Evolutionary conservation across 2,888 invertebrate genomes (phyloP), one percentile per base, ranked within the genome.

Genomic region (Neria commutata): DNA sequence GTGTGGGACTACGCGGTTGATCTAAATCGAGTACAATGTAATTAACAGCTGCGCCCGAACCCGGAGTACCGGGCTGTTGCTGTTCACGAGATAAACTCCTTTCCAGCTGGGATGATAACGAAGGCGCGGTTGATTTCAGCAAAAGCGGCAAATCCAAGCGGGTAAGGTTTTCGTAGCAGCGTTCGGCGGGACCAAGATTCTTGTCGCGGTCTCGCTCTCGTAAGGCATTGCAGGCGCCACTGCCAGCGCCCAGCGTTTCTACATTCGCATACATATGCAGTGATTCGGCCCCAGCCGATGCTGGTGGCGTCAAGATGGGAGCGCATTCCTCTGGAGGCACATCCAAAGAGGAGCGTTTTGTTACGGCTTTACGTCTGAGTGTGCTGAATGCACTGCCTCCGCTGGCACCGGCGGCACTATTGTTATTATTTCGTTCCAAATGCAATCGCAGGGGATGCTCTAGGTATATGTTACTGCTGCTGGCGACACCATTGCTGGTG

Each of bases 401-500:
- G 50, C 60, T 34, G 6, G 33, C 40, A 16, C 55, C 56, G n/a
- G 10, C n/a, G 14, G 2, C 6, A 19, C 4, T 19, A 25, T 23
- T 54, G 45, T 70, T 71, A 45, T 70, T 70, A 21, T 66, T 71
- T 26, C 72, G 66, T 24, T 78, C 78, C 54, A 67, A 71, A 29
- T 66, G 40, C 63, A 69, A 54, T 62, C 65, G 64, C 49, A 77
- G 16, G 0, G 76, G 86, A 70, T 86, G 85, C 59, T 86, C 86
- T 67, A 86, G 85, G 71, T 86, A 87, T 2, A 87, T 79, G 78
- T 87, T 87, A 40, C 85, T 70, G 47, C 69, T 77, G n/a, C n/a
- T n/a, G n/a, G n/a, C n/a, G 25, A 8, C 29, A 16, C 47, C 21
- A 61, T 50, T 26, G 40, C n/a, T n/a, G n/a, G 40, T 34, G 49